phyloP scores from a whole-genome alignment of 2,113 vertebrate species.

The Raja brachyura region DNA sequence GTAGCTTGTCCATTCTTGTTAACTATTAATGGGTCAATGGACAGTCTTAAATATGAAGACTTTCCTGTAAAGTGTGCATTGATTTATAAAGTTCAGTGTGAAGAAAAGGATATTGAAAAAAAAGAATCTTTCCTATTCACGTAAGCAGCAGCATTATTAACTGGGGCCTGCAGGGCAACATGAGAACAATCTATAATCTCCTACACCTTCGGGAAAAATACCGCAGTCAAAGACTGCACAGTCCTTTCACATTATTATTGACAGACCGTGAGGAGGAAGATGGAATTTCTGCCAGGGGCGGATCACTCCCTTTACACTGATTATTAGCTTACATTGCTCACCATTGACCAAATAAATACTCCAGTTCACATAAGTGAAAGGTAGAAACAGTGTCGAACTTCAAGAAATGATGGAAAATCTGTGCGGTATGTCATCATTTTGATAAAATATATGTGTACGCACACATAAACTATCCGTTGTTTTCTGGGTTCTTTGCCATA shows the following conservation, averaged over 20 bases:
- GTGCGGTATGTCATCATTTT: neutral
- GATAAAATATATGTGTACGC: neutral
- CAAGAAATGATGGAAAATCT: neutral
- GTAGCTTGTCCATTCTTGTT: neutral
- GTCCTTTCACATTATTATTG: neutral
- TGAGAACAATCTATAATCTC: neutral
- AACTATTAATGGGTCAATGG: constrained; percentile 1
- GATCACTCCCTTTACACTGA: neutral
- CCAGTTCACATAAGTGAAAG: neutral
- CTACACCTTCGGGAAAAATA: neutral
- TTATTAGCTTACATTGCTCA: neutral
- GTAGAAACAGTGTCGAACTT: neutral
- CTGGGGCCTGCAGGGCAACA: neutral
- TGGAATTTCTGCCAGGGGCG: neutral
- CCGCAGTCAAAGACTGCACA: neutral
- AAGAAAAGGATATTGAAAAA: neutral
- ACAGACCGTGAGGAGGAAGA: neutral
- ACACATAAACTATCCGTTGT: neutral
- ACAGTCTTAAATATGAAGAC: neutral
- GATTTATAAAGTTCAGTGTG: neutral
- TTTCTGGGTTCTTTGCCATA: neutral
- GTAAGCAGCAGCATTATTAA: neutral
- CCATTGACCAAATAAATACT: neutral
- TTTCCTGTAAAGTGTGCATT: neutral
- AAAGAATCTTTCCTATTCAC: neutral